Base-by-base conservation (phyloP, 2,113 vertebrate genomes). In the Notothenia rossii region DNA sequence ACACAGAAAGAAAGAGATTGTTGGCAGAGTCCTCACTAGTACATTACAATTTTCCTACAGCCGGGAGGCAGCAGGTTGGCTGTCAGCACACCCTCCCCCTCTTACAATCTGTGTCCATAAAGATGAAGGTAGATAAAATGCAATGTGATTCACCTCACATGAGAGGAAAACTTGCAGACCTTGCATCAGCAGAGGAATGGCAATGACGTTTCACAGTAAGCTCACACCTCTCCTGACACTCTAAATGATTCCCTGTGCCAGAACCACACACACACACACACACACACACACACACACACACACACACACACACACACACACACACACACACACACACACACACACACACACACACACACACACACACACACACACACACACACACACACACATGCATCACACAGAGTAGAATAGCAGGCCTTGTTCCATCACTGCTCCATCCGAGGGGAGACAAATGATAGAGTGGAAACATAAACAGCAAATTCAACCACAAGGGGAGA, bases 391-490 rank as follows among this genome's bases (percentile, higher is more conserved):
- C 48, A 60, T 74, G 73, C 77, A 79, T 72, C 61, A 79, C 61
- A 75, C 50, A 68, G 58, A 75, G 55, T 12, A 79, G 69, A 82
- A 87, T 56, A 82, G 78, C 82, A 86, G 77, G 45, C 73, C 73
- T 76, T 55, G 86, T 87, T 71, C 83, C 72, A 17, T 85, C 68
- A 45, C 58, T 77, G 55, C 22, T 68, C 70, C 6, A 46, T 75
- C 66, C 45, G n/a, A 79, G 73, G 69, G 49, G 67, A 73, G 67
- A 54, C 67, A 58, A 83, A 86, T 7, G 84, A 85, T 82, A 64
- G 83, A 84, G 79, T 87, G 88, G 90, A 91, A 90, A 92, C 72
- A 91, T 69, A 88, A 93, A 91, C 90, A 90, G 58, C 48, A n/a
- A 81, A 90, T 85, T 83, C 72, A 78, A 82, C 74, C 86, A 66